phyloP scores from a whole-genome alignment of 2,113 vertebrate genomes.

The Carlito syrichta region DNA sequence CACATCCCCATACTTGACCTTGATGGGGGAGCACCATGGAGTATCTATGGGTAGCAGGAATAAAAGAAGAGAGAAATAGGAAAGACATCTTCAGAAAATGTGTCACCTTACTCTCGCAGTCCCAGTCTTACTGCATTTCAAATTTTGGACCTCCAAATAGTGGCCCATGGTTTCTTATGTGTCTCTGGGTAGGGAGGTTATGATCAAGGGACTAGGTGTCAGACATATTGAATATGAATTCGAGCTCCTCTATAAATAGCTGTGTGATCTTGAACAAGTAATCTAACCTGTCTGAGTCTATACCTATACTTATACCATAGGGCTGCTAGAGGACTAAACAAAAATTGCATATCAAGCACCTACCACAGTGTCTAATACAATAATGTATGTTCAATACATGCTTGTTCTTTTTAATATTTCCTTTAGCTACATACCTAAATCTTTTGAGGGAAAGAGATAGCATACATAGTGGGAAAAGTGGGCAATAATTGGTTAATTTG shows the following conservation, averaged over 20 bases:
- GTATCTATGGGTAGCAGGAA: constrained; percentile 85
- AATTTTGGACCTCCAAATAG: not conserved
- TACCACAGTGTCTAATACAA: not conserved
- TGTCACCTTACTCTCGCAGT: not conserved
- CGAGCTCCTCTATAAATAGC: not conserved
- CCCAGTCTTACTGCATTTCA: not conserved
- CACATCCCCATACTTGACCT: constrained; percentile 94
- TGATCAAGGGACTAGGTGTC: not conserved
- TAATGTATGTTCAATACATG: constrained; percentile 8
- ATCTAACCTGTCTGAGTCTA: constrained; percentile 31
- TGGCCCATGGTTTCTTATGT: not conserved
- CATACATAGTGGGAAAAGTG: not conserved
- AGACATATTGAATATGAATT: not conserved
- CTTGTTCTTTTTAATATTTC: not conserved
- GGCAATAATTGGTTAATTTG: not conserved
- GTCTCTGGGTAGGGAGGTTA: not conserved
- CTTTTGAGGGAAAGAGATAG: not conserved
- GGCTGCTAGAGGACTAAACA: not conserved
- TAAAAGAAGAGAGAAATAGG: not conserved
- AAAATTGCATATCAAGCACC: not conserved
- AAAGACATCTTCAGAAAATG: constrained; percentile 30
- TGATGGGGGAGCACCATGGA: constrained; percentile 96
- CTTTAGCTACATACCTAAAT: not conserved
- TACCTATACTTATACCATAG: not conserved
- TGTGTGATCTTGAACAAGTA: constrained; percentile 4